Evolutionary conservation across 2,888 invertebrate genomes (phyloP).

Genomic region (Rotaria macrura): DNA sequence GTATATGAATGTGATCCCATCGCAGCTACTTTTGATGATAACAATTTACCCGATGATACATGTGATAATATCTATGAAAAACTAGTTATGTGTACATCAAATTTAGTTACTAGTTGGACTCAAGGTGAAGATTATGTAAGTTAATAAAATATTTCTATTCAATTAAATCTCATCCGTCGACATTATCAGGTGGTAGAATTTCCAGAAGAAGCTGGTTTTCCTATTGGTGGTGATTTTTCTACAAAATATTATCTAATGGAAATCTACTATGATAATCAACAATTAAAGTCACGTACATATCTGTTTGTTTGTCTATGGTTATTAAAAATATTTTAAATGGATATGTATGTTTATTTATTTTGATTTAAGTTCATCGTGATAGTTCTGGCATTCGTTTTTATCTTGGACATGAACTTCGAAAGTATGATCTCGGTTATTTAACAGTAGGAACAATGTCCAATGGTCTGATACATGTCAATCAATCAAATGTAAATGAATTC

Average conservation of each 20-base stretch:
- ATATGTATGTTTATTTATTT: not conserved
- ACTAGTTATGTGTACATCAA: not conserved
- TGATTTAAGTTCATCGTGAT: not conserved
- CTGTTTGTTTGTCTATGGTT: not conserved
- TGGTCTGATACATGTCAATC: not conserved
- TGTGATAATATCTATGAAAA: not conserved
- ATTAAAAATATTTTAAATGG: not conserved
- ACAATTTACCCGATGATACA: not conserved
- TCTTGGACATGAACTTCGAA: constrained; percentile 19
- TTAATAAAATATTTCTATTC: not conserved
- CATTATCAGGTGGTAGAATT: not conserved
- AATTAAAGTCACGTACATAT: not conserved
- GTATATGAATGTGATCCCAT: no score
- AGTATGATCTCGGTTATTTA: constrained; percentile 27
- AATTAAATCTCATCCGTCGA: not conserved
- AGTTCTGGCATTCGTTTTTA: constrained; percentile 11
- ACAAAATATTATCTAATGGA: constrained; percentile 20
- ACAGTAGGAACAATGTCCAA: constrained; percentile 21
- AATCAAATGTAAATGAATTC: not conserved
- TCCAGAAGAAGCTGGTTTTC: constrained; percentile 16
- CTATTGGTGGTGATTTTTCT: constrained; percentile 25
- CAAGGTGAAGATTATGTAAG: constrained; percentile 21
- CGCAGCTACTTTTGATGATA: no score
- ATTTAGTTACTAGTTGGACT: constrained; percentile 25
- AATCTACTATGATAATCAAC: constrained; percentile 27